Evolutionary conservation across 2,888 invertebrate species (phyloP), one percentile per base, ranked within the genome.

Genomic region (Zeuzera pyrina): DNA sequence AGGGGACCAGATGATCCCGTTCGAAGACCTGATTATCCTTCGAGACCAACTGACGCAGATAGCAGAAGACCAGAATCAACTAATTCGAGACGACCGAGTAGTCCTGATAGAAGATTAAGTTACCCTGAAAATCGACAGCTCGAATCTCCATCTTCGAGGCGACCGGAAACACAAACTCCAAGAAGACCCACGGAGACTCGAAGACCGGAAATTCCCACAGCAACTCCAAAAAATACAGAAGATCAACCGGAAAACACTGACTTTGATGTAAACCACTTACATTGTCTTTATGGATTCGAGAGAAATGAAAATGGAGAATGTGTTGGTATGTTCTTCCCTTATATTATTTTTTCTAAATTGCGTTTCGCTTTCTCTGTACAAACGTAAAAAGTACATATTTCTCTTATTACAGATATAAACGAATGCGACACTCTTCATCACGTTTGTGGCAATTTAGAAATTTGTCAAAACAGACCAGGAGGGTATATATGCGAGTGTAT

Each of bases 401-500:
- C 5, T 19, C n/a, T 10, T 35, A 16, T 36, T 39, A 49, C 69
- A 93, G 94, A 94, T 67, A 78, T 92, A 31, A 86, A 94, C 56
- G 94, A 94, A 60, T 94, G 94, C 51, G 61, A 70, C 11, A 78
- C 79, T 11, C 85, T 86, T 1, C 54, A 68, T 10, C 73, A 88
- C 44, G 52, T 71, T 8, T 89, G 89, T 50, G 74, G 66, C 5
- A 43, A 42, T 2, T 49, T 64, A 3, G 86, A 87, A 47, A 78
- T 86, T 6, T 96, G 95, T 58, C 85, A 89, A 27, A 96, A 96
- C 60, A 86, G 89, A 1, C 90, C 89, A 0, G 97, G 97, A 0
- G 93, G 94, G 3, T 95, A 92, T 62, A 72, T 78, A 11, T 95
- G 95, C 59, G 87, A 87, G 15, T 95, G 95, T 57, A 91, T 93